Evolutionary conservation across 1,140 invertebrate species (phyloP), one percentile per base, ranked within the genome.

Genomic region (Brevipalpus yothersi): DNA sequence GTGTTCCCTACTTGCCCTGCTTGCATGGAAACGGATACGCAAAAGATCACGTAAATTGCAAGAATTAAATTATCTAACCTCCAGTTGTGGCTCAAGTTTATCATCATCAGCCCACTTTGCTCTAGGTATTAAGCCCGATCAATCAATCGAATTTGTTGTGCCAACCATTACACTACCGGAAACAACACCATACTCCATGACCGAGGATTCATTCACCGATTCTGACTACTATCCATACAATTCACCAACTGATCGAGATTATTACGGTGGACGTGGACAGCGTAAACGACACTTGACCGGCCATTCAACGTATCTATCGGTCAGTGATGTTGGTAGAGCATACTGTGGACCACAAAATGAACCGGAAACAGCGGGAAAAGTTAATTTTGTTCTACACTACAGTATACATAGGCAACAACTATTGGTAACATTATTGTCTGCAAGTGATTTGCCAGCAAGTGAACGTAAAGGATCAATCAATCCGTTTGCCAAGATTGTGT

Each of bases 131-230:
- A 61, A 57, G 31, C 60, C 64, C 8, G 51, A 58, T 17, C 62
- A 65, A 12, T 58, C 64, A 4, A 65, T 65, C 13, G 51, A 63
- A 19, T 65, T 65, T 40, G 62, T 65, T 5, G 64, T 65, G 17
- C 64, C 64, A 11, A 65, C 62, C 8, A 59, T 63, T 5, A 45
- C 59, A 8, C 5, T 61, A n/a, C 58, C 43, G 4, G 61, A 61
- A 31, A 63, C 61, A 12, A 61, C 59, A 7, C 62, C 61, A 12
- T 56, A 60, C 13, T 63, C 64, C 4, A 61, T 61, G 15, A 62
- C 60, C 8, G 64, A 65, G 13, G 61, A 63, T 42, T 63, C 63
- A 0, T 62, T 60, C 5, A 56, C 60, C 21, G 61, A 62, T 12
- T 41, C 63, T 3, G 62, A 62, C 42, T 58, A 21, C 15, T 41